Evolutionary conservation across 2,888 invertebrate species (phyloP).

Genomic region (Lathronympha strigana): DNA sequence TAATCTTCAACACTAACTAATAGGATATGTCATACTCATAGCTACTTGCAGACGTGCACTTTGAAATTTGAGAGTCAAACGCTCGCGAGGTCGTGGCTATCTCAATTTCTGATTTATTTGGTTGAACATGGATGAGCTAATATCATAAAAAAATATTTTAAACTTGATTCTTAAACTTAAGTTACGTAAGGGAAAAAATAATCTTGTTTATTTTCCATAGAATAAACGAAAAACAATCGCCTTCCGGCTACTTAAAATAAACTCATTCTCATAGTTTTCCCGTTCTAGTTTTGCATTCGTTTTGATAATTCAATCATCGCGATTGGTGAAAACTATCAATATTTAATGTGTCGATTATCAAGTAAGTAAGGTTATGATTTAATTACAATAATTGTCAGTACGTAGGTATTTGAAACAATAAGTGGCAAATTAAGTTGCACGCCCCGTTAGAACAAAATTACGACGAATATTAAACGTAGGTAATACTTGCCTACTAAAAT

Average conservation of each 20-base stretch:
- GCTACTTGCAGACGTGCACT: conserved; percentile 15
- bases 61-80: conserved; percentile 2
- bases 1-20: too few species aligned
- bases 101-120: too few species aligned
- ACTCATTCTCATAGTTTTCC: too few species aligned
- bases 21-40: conserved; percentile 19
- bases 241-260: too few species aligned
- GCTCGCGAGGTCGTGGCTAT: too few species aligned
- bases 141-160: too few species aligned
- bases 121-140: background rate
- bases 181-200: too few species aligned
- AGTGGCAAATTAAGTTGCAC: background rate
- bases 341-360: background rate
- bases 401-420: background rate
- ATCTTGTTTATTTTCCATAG: too few species aligned
- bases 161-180: too few species aligned
- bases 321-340: background rate
- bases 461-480: background rate
- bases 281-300: too few species aligned
- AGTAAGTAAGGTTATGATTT: background rate
- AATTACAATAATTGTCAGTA: conserved; percentile 20
- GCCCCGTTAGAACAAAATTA: background rate
- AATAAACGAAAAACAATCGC: too few species aligned
- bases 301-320: background rate
- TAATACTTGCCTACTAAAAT: background rate